Conservation (phyloP, 2,797 vertebrate species). For the Sebastolobus alascanus region DNA sequence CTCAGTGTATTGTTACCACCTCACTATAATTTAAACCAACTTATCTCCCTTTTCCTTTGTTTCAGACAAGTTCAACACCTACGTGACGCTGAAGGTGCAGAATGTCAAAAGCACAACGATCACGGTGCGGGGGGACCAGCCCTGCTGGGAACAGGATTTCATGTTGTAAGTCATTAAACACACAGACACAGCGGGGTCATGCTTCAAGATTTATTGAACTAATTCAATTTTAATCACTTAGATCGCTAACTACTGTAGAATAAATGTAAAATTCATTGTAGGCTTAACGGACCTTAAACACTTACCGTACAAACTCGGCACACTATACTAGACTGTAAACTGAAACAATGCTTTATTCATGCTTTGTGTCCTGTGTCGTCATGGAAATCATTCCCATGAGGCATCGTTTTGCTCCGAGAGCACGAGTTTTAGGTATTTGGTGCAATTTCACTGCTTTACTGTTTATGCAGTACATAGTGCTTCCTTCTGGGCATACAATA, state of each 20-base stretch:
- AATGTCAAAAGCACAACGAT: constrained; percentile 99
- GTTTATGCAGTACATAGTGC: background rate
- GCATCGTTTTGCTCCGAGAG: background rate
- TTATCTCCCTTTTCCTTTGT: constrained; percentile 37
- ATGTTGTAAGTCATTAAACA: constrained; percentile 95
- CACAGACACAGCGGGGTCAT: background rate
- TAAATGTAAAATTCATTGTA: background rate
- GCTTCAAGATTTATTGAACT: background rate
- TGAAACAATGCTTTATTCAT: background rate
- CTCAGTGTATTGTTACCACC: background rate
- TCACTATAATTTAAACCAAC: background rate
- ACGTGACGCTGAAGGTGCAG: constrained; percentile 98
- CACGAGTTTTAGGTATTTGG: too few relatives aligned
- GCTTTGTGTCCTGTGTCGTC: background rate
- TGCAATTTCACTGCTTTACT: background rate
- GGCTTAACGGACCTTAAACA: background rate
- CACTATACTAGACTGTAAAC: background rate
- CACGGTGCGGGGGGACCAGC: constrained; percentile 93
- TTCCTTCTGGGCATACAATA: background rate
- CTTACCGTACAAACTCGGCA: background rate
- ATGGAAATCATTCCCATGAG: too few relatives aligned
- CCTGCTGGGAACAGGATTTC: constrained; percentile 98
- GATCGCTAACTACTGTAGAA: background rate
- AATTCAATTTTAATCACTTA: background rate
- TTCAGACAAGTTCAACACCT: constrained; percentile 96